Conservation (phyloP, 1,140 invertebrate species). For the Wasmannia auropunctata region DNA sequence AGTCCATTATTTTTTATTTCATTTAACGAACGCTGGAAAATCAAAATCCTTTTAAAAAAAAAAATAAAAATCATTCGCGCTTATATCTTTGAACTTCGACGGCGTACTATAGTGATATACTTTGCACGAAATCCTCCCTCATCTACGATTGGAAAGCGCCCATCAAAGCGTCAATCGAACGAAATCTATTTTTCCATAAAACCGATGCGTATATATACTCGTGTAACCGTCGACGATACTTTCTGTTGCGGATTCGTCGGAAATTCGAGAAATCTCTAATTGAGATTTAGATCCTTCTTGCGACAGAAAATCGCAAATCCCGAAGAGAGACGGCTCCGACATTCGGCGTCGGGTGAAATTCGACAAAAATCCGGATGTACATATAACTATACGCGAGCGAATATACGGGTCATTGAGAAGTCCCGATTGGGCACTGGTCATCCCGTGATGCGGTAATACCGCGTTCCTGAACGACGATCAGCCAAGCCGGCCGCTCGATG, state of each 20-base stretch:
- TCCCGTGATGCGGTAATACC: slow-evolving; percentile 4
- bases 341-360: background rate
- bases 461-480: slow-evolving; percentile 35
- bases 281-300: background rate
- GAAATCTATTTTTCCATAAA: slow-evolving; percentile 9
- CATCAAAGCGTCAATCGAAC: background rate
- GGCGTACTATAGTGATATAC: background rate
- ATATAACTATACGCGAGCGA: background rate
- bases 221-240: background rate
- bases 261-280: slow-evolving; percentile 16
- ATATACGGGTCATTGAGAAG: slow-evolving; percentile 8
- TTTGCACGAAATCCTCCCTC: background rate
- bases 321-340: background rate
- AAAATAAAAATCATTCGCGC: slow-evolving; percentile 35
- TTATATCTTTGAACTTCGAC: background rate
- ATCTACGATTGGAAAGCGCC: background rate
- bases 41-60: slow-evolving; percentile 34
- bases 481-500: background rate
- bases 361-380: slow-evolving; percentile 19
- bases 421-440: slow-evolving; percentile 31
- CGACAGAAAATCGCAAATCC: slow-evolving; percentile 1
- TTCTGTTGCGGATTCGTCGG: background rate
- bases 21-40: slow-evolving; percentile 52
- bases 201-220: background rate
- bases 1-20: slow-evolving; percentile 34